phyloP scores from a whole-genome alignment of 2,113 vertebrate genomes.

The Mungos mungo region DNA sequence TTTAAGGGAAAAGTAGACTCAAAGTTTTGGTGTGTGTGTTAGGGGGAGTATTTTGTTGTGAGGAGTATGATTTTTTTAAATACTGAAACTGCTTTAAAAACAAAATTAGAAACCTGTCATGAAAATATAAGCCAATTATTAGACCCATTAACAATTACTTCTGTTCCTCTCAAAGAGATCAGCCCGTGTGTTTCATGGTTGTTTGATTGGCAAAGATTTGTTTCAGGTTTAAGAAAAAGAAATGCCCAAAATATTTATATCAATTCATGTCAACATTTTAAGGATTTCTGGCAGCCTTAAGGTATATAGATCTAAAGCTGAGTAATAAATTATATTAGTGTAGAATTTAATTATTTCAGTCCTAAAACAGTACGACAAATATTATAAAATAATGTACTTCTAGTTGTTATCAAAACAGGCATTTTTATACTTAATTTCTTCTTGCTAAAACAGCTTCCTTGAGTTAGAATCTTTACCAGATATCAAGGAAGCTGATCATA shows the following conservation, averaged over 20 bases:
- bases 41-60: not conserved
- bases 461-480: constrained; percentile 20
- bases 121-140: not conserved
- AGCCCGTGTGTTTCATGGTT: not conserved
- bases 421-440: constrained; percentile 47
- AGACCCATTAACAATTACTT: not conserved
- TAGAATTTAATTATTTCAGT: not conserved
- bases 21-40: not conserved
- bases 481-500: not conserved
- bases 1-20: not conserved
- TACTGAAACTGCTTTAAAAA: not conserved
- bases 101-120: not conserved
- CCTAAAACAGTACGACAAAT: not conserved
- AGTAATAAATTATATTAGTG: not conserved
- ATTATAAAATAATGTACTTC: not conserved
- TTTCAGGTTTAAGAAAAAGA: not conserved
- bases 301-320: not conserved
- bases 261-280: not conserved
- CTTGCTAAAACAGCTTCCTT: not conserved
- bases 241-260: not conserved
- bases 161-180: not conserved
- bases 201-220: not conserved
- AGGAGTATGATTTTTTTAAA: not conserved
- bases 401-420: not conserved
- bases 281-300: not conserved